phyloP scores from a whole-genome alignment of 1,140 invertebrate genomes.

The Phymorhynchus buccinoides region DNA sequence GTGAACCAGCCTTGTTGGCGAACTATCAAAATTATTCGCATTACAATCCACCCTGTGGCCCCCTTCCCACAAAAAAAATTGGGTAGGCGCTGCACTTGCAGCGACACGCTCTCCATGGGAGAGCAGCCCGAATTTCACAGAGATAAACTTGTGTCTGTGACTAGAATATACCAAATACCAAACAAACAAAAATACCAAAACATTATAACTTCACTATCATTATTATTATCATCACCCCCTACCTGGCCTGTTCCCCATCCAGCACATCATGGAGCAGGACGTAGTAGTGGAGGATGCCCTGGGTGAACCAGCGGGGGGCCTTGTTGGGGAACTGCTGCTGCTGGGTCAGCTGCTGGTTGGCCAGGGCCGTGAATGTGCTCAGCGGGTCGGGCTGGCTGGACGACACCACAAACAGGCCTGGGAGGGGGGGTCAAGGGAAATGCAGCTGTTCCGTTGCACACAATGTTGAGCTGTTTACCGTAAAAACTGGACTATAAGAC shows the following conservation, averaged over 20 bases:
- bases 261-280: slow-evolving; percentile 89
- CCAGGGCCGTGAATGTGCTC: slow-evolving; percentile 83
- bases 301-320: slow-evolving; percentile 88
- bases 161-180: no score
- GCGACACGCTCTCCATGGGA: no score
- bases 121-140: no score
- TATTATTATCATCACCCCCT: no score
- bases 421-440: slow-evolving; percentile 52
- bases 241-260: slow-evolving; percentile 80
- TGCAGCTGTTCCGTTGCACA: no score
- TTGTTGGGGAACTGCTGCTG: slow-evolving; percentile 78
- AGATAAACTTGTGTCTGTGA: no score
- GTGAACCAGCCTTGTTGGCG: slow-evolving; percentile 67
- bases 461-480: no score
- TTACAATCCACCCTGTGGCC: not conserved
- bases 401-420: slow-evolving; percentile 83
- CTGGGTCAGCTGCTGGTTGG: slow-evolving; percentile 85
- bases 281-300: slow-evolving; percentile 89
- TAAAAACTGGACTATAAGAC: no score
- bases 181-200: no score
- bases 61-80: no score
- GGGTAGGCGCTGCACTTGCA: no score
- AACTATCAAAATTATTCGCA: slow-evolving; percentile 68
- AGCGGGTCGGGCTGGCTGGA: slow-evolving; percentile 86
- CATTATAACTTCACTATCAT: no score